phyloP scores from a whole-genome alignment of 2,113 vertebrate genomes.

The Lepidiolamprologus cunningtoni region DNA sequence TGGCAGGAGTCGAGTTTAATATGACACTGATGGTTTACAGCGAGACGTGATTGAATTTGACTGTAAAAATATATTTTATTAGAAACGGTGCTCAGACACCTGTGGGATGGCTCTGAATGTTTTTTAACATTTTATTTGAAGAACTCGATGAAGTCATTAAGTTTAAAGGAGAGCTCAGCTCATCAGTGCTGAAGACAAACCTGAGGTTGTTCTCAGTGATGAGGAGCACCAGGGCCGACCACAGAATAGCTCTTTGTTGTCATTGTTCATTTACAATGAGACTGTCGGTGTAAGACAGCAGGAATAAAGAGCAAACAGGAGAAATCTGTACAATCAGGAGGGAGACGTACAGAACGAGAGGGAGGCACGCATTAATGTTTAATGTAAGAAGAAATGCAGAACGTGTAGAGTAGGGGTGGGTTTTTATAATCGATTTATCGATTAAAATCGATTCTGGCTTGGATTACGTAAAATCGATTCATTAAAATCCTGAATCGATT shows the following conservation, averaged over 20 bases:
- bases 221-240: neutral
- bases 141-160: rapidly evolving
- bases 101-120: neutral
- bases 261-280: neutral
- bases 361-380: rapidly evolving
- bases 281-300: rapidly evolving
- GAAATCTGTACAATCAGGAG: neutral
- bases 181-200: neutral
- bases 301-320: neutral
- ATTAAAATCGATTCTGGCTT: rapidly evolving
- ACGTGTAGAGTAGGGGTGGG: neutral
- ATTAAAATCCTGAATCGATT: no score
- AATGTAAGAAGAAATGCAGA: neutral
- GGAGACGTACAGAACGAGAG: neutral
- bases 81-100: neutral
- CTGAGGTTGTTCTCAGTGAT: neutral
- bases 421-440: no score
- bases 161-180: neutral
- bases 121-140: neutral
- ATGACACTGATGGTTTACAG: neutral
- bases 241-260: neutral
- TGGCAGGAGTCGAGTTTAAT: neutral
- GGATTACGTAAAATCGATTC: rapidly evolving
- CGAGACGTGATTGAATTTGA: neutral
- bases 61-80: neutral